phyloP scores from a whole-genome alignment of 1,140 invertebrate species.

The Cotesia chilonis region DNA sequence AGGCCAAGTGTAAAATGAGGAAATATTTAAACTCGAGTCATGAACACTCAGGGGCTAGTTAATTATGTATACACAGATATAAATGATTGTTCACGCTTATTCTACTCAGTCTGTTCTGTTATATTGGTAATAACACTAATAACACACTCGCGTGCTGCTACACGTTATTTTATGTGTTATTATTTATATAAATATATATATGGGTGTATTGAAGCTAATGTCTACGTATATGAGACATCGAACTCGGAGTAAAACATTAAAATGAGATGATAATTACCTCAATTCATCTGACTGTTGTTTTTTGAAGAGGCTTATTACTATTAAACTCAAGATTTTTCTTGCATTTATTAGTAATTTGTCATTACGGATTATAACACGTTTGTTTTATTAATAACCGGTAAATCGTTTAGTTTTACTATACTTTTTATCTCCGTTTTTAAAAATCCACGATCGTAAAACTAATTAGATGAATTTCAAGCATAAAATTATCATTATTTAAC shows the following conservation, averaged over 20 bases:
- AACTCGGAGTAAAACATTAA: constrained; percentile 28
- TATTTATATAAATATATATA: neutral
- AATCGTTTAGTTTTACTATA: no score
- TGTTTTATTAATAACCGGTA: no score
- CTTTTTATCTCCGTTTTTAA: no score
- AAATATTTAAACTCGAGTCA: neutral
- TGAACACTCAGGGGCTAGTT: constrained; percentile 23
- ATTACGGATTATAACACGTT: no score
- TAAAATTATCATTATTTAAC: constrained; percentile 6
- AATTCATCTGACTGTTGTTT: constrained; percentile 17
- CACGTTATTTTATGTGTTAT: neutral
- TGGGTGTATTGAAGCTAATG: neutral
- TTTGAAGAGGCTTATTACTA: neutral
- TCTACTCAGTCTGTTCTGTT: neutral
- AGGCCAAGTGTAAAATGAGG: constrained; percentile 1
- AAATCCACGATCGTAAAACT: no score
- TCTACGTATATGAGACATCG: constrained; percentile 8
- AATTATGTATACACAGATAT: constrained; percentile 38
- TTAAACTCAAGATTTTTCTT: no score
- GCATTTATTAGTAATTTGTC: no score
- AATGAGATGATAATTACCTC: constrained; percentile 20
- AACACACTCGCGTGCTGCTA: constrained; percentile 7
- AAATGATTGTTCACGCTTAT: constrained; percentile 26
- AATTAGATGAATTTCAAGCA: neutral
- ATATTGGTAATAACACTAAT: neutral